Evolutionary conservation across 2,888 invertebrate species (phyloP).

Genomic region (Metalampra italica): DNA sequence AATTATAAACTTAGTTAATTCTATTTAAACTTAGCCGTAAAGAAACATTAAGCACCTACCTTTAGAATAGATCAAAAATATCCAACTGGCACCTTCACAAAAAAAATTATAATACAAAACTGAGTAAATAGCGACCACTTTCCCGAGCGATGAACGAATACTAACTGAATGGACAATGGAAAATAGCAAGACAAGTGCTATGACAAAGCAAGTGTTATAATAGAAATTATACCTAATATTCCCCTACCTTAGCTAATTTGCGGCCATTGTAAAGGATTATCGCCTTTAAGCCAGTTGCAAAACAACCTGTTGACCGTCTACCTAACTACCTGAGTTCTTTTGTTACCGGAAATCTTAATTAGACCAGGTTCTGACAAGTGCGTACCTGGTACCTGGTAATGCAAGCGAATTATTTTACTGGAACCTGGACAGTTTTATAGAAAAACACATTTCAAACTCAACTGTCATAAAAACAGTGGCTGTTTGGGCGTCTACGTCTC

Average conservation of each 20-base stretch:
- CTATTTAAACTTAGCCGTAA: no score
- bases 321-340: background rate
- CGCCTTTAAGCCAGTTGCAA: background rate
- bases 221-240: conserved; percentile 8
- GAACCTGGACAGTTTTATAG: no score
- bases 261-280: background rate
- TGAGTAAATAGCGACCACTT: background rate
- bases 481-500: no score
- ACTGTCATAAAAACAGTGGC: no score
- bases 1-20: no score
- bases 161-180: conserved; percentile 21
- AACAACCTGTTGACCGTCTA: no score
- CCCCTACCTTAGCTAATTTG: background rate
- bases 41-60: no score
- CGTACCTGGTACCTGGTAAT: background rate
- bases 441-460: no score
- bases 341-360: background rate
- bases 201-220: no score
- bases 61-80: background rate
- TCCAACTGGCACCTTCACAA: no score
- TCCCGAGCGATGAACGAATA: conserved; percentile 15
- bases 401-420: background rate
- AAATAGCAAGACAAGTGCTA: background rate
- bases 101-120: no score
- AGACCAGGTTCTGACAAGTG: background rate